Evolutionary conservation across 2,113 vertebrate species (phyloP).

Genomic region (Macrotis lagotis): DNA sequence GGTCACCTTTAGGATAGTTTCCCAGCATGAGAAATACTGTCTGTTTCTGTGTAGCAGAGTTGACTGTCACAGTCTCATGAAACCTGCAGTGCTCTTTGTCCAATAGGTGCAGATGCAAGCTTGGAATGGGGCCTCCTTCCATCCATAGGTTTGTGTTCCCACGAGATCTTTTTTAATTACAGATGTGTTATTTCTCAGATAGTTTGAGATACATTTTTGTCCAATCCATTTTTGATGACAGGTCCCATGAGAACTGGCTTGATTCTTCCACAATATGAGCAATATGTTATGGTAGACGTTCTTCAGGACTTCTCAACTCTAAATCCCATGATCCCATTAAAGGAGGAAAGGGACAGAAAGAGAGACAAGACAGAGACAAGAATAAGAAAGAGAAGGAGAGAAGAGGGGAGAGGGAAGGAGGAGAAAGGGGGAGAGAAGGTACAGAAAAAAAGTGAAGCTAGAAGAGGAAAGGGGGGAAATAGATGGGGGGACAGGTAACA

Average conservation of each 20-base stretch:
- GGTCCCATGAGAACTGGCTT: not conserved
- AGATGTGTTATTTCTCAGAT: slow-evolving; percentile 7
- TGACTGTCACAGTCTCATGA: not conserved
- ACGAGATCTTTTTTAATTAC: not conserved
- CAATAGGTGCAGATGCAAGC: not conserved
- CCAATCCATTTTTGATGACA: not conserved
- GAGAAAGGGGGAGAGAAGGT: no score
- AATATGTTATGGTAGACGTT: not conserved
- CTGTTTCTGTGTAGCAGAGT: not conserved
- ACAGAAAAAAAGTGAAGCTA: no score
- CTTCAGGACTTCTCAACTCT: not conserved
- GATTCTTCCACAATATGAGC: not conserved
- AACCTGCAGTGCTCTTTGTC: not conserved
- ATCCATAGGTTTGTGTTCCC: not conserved
- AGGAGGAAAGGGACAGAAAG: not conserved
- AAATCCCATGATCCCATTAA: not conserved
- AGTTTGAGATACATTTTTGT: slow-evolving; percentile 13
- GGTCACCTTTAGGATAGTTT: not conserved
- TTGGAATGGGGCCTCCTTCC: not conserved
- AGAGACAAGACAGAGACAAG: no score
- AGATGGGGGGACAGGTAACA: no score
- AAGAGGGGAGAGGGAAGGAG: no score
- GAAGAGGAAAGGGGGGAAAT: no score
- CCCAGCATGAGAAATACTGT: not conserved
- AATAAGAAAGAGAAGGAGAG: no score